These are phyloP conservation scores for Danio albolineatus DNA, from an alignment of 2,797 vertebrate species.

Conservation along the genomic window DNA sequence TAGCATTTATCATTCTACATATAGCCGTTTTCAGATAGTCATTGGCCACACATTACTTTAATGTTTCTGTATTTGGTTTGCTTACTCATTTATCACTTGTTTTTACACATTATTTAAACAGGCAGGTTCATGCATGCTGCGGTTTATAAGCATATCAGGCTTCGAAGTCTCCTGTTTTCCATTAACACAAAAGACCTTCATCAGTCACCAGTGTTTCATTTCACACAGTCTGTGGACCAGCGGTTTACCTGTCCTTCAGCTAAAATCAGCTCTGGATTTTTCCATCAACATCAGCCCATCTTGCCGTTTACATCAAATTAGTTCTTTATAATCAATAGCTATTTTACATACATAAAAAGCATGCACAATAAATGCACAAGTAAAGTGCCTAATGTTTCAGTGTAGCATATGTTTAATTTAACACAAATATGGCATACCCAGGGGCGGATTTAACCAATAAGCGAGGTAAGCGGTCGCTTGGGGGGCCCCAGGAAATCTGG, in stretches of 20 bases:
- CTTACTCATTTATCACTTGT: not conserved
- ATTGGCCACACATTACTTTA: not conserved
- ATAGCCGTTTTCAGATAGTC: not conserved
- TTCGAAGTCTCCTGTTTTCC: not conserved
- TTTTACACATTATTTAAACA: not conserved
- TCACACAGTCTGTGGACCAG: conserved; percentile 7
- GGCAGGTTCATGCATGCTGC: not conserved
- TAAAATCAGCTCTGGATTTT: not conserved
- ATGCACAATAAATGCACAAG: no score
- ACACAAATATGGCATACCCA: no score
- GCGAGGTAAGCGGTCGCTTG: no score
- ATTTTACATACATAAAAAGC: no score
- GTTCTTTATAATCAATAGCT: no score
- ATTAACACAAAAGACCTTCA: conserved; percentile 45
- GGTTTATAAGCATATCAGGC: not conserved
- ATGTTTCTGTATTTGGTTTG: not conserved
- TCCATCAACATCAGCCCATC: not conserved
- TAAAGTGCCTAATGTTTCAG: no score
- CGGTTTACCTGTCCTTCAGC: conserved; percentile 20
- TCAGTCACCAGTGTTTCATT: conserved; percentile 50
- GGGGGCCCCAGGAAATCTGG: no score
- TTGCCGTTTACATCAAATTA: no score
- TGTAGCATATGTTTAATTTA: no score
- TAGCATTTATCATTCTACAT: no score
- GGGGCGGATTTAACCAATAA: no score